Percentiles rank a stretch among this genome's conserved stretches.
Conservation (phyloP, 2,888 invertebrate genomes). For the Volucella inanis region DNA sequence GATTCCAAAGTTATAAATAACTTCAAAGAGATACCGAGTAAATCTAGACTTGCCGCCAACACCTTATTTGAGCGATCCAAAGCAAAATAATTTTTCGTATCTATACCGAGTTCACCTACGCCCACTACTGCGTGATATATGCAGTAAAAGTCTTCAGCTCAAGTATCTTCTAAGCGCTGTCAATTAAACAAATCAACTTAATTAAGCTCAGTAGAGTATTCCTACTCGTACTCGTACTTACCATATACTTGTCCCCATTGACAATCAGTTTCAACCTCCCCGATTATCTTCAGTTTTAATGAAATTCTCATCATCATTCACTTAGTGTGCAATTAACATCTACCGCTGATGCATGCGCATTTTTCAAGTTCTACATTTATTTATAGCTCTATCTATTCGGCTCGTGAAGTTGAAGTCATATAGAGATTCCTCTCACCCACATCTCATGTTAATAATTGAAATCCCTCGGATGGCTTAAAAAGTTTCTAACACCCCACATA, state of each 20-base stretch:
- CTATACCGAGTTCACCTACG: not conserved
- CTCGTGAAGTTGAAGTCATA: slow-evolving; percentile 21
- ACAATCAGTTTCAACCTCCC: not conserved
- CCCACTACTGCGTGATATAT: not conserved
- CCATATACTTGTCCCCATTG: slow-evolving; percentile 11
- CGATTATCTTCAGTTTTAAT: slow-evolving; percentile 16
- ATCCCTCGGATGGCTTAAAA: not conserved
- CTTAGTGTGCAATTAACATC: slow-evolving; percentile 36
- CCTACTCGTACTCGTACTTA: not conserved
- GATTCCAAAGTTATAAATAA: too few species aligned
- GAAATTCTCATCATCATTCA: slow-evolving; percentile 43
- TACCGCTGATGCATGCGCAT: slow-evolving; percentile 26
- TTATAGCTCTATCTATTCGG: slow-evolving; percentile 25
- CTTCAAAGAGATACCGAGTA: too few species aligned
- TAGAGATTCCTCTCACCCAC: slow-evolving; percentile 42
- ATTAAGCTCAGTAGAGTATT: slow-evolving; percentile 29
- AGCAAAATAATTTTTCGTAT: not conserved
- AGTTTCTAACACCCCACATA: slow-evolving; percentile 5
- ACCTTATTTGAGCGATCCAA: slow-evolving; percentile 16
- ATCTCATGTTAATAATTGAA: not conserved
- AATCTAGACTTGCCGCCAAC: slow-evolving; percentile 2
- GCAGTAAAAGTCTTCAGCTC: slow-evolving; percentile 5
- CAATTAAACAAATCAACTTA: slow-evolving; percentile 56
- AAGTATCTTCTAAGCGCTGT: slow-evolving; percentile 30
- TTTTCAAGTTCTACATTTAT: not conserved